Base-by-base conservation (phyloP, 2,113 vertebrate genomes). In the Elephas maximus region DNA sequence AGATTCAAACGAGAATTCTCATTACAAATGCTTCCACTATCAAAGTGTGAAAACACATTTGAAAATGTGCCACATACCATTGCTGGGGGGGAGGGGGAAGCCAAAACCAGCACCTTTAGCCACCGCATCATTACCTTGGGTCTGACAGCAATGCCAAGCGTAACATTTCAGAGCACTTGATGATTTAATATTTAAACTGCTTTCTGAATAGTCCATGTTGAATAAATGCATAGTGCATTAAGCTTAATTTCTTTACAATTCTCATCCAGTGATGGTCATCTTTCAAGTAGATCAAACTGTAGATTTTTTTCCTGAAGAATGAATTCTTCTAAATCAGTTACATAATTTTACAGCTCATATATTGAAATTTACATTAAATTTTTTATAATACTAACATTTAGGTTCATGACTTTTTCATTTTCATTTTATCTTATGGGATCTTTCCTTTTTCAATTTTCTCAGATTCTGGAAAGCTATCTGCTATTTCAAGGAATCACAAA, bases 1-100 rank as follows among this genome's bases (percentile, higher is more conserved):
- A 93, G 90, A 93, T 60, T 92, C 87, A 96, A 96, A 97, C 69
- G 87, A 95, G 89, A 94, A 82, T 97, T 91, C 97, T 93, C 96
- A 87, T 84, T 97, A 97, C 92, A 96, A 91, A 96, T 96, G 97
- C 91, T 97, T 97, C 91, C 74, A 0, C 95, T 95, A 93, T 89
- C 41, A 0, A 97, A 82, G 97, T 98, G 98, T 60, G 95, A 98
- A 98, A 95, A 97, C 98, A 97, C 98, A 91, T 97, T 91, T 93
- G 88, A 97, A 95, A 97, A 98, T 90, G 95, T 90, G 95, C 90
- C 95, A 96, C 20, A 20, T 95, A 86, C 90, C 98, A 97, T 98
- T 97, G 95, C 95, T 89, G 20, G 82, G 93, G 76, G 76, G 6
- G 30, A 45, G 30, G 5, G 48, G 3, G 2, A 7, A 12, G 79